Conservation (phyloP, 2,888 invertebrate genomes). For the Chrysolina americana region DNA sequence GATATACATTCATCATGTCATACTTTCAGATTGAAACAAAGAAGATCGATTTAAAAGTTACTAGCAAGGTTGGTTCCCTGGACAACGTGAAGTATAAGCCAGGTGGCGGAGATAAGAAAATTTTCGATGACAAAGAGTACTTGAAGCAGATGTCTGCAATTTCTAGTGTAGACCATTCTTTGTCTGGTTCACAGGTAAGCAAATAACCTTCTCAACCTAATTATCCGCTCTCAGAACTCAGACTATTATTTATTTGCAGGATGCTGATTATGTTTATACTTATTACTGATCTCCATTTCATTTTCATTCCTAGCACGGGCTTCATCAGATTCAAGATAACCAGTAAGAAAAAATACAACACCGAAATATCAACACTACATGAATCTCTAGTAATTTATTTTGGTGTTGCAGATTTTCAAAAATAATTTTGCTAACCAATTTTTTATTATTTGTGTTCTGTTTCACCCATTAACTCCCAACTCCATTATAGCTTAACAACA, state of each 20-base stretch:
- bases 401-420: constrained; percentile 14
- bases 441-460: not conserved
- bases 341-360: constrained; percentile 23
- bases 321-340: constrained; percentile 2
- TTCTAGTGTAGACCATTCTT: constrained; percentile 73
- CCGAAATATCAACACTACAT: constrained; percentile 12
- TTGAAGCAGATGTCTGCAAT: constrained; percentile 78
- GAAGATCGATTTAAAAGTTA: constrained; percentile 92
- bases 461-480: not conserved
- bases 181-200: constrained; percentile 74
- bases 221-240: constrained; percentile 35
- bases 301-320: constrained; percentile 12
- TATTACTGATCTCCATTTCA: constrained; percentile 58
- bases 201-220: constrained; percentile 16
- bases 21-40: constrained; percentile 84
- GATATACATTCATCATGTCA: not conserved
- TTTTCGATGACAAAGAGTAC: constrained; percentile 93
- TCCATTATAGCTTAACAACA: constrained; percentile 16
- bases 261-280: constrained; percentile 61
- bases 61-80: constrained; percentile 92
- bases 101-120: constrained; percentile 94
- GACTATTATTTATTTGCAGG: constrained; percentile 57
- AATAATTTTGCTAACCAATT: not conserved
- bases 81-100: constrained; percentile 94
- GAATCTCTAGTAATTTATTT: not conserved